phyloP scores from a whole-genome alignment of 92 coral and sea anemone species.

The Blastomussa wellsi region DNA sequence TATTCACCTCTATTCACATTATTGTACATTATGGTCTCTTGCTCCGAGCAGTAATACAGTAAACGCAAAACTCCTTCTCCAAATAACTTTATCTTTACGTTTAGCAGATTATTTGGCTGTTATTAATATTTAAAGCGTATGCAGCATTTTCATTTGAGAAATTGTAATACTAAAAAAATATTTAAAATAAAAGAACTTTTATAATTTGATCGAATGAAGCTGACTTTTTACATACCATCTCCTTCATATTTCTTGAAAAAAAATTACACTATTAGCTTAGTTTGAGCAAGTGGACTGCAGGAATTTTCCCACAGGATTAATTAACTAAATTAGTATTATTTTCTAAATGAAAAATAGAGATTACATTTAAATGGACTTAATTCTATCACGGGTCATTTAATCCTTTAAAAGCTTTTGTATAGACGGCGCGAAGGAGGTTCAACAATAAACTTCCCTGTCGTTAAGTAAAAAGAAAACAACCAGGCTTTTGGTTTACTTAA shows the following conservation, averaged over 20 bases:
- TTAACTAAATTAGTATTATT: neutral
- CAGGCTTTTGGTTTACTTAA: neutral
- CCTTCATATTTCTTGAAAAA: neutral
- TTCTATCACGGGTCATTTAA: neutral
- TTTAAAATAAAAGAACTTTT: neutral
- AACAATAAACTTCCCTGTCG: neutral
- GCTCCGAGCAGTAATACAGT: too few relatives aligned
- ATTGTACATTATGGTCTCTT: too few relatives aligned
- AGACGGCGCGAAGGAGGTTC: neutral
- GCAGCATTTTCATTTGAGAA: neutral
- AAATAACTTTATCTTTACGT: neutral
- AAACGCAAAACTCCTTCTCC: too few relatives aligned
- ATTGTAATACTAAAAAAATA: neutral
- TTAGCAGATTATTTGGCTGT: neutral
- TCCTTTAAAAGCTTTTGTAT: constrained; percentile 3
- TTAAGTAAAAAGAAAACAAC: neutral
- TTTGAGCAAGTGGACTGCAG: neutral
- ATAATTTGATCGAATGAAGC: neutral
- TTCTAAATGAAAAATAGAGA: neutral
- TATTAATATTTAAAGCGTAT: neutral
- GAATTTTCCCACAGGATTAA: neutral
- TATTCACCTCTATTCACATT: too few relatives aligned
- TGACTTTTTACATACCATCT: neutral
- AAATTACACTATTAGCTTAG: neutral
- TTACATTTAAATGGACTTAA: neutral